Evolutionary conservation across 2,113 vertebrate genomes (phyloP).

Genomic region (Trinectes maculatus): DNA sequence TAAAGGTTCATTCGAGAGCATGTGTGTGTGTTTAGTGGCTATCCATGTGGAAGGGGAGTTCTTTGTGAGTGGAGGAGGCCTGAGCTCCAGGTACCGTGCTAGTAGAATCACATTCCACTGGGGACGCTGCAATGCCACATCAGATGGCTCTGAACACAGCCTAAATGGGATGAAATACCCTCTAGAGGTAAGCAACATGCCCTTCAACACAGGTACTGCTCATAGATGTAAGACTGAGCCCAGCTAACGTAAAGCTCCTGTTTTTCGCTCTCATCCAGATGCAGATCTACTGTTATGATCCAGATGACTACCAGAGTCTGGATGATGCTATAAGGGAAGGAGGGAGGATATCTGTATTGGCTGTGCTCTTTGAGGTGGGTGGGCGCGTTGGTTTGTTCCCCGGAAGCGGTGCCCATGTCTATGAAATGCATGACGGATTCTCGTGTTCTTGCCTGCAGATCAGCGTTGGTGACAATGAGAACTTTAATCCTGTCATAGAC

Average conservation of each 20-base stretch:
- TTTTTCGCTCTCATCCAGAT: conserved; percentile 80
- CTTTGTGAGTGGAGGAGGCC: conserved; percentile 90
- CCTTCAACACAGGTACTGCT: background rate
- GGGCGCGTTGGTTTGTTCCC: background rate
- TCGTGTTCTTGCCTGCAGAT: conserved; percentile 77
- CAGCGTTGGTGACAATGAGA: conserved; percentile 86
- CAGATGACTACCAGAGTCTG: conserved; percentile 84
- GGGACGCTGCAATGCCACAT: conserved; percentile 93
- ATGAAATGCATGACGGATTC: background rate
- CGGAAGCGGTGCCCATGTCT: background rate
- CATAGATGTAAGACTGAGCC: background rate
- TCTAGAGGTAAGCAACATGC: conserved; percentile 86
- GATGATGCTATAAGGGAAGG: conserved; percentile 88
- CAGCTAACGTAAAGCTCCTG: background rate
- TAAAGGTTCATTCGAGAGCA: background rate
- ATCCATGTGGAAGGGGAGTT: conserved; percentile 90
- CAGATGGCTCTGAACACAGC: conserved; percentile 95
- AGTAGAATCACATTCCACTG: conserved; percentile 93
- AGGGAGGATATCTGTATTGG: conserved; percentile 89
- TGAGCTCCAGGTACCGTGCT: conserved; percentile 87
- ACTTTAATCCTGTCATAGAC: conserved; percentile 86
- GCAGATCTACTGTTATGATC: conserved; percentile 94
- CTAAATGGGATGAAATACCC: conserved; percentile 93
- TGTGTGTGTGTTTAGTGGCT: conserved; percentile 82
- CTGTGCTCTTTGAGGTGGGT: conserved; percentile 92